phyloP scores from a whole-genome alignment of 2,113 vertebrate genomes.

The Ancistrus triradiatus region DNA sequence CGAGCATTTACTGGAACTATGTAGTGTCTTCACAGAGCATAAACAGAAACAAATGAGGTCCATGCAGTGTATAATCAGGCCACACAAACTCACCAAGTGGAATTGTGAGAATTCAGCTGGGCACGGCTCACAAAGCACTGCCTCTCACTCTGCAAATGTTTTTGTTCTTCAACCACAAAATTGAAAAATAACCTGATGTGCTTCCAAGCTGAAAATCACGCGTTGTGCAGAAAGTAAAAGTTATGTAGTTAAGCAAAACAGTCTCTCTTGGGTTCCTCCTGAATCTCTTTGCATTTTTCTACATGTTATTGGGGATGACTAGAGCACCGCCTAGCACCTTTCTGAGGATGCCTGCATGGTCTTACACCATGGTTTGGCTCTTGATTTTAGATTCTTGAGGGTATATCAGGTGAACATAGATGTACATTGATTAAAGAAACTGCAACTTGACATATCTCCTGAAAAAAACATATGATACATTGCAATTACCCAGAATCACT shows the following conservation, averaged over 20 bases:
- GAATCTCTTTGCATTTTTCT: conserved; percentile 47
- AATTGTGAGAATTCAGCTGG: conserved; percentile 19
- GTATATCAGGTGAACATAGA: conserved; percentile 6
- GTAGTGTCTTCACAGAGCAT: conserved; percentile 41
- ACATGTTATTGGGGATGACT: conserved; percentile 33
- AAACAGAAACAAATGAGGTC: conserved; percentile 54
- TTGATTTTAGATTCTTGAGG: conserved; percentile 5
- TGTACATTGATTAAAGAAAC: neutral
- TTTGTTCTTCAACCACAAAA: conserved; percentile 62
- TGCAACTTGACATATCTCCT: too few species aligned
- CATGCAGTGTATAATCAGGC: conserved; percentile 26
- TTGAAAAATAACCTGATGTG: conserved; percentile 58
- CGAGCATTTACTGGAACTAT: conserved; percentile 44
- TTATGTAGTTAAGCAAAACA: conserved; percentile 44
- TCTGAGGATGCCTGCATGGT: conserved; percentile 2
- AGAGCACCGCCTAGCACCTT: conserved; percentile 17
- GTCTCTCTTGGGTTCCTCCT: conserved; percentile 39
- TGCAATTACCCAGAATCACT: too few species aligned
- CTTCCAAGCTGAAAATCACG: conserved; percentile 52
- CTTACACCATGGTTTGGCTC: conserved; percentile 10
- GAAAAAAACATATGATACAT: too few species aligned
- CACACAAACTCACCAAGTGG: conserved; percentile 23
- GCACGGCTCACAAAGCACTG: conserved; percentile 11
- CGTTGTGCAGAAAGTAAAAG: conserved; percentile 50
- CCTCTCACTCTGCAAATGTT: conserved; percentile 38